Percentiles rank a stretch among this genome's conserved stretches.
Evolutionary conservation across 2,888 invertebrate genomes (phyloP).

Genomic region (Noctua pronuba): DNA sequence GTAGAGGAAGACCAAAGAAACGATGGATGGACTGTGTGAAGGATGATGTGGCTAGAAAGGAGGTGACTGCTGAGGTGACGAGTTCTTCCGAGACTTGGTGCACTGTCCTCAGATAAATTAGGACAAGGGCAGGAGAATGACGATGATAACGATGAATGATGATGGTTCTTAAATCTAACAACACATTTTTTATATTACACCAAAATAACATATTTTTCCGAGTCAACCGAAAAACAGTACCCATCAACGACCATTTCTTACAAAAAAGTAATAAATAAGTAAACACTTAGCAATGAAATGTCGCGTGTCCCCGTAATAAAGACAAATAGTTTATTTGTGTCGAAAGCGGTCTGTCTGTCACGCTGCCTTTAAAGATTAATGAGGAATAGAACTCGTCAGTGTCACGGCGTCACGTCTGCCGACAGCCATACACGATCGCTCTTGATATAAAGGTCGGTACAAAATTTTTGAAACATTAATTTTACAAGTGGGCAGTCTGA

Average conservation of each 20-base stretch:
- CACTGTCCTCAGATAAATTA: background rate
- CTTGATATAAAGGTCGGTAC: slow-evolving; percentile 23
- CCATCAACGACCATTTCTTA: background rate
- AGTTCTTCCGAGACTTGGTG: no score
- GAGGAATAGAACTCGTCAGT: slow-evolving; percentile 20
- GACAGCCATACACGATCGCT: background rate
- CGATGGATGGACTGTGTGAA: background rate
- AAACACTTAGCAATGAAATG: slow-evolving; percentile 6
- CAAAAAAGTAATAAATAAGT: background rate
- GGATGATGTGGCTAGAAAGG: background rate
- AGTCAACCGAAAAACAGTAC: background rate
- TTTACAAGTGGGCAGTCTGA: background rate
- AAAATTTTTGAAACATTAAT: slow-evolving; percentile 8
- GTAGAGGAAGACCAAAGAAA: background rate
- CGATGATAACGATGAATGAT: no score
- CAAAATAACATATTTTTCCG: background rate
- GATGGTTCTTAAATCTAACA: background rate
- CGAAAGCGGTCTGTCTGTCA: slow-evolving; percentile 16
- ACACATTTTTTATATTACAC: background rate
- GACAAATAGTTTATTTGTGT: slow-evolving; percentile 32
- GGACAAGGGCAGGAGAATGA: background rate
- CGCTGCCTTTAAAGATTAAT: slow-evolving; percentile 49
- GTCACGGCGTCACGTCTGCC: slow-evolving; percentile 21
- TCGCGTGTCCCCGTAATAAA: slow-evolving; percentile 9
- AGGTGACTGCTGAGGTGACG: background rate